A percentile compares a stretch with the other conserved stretches of the same genome.
Conservation (phyloP, 2,888 invertebrate species). For the Leptinotarsa haldemani region DNA sequence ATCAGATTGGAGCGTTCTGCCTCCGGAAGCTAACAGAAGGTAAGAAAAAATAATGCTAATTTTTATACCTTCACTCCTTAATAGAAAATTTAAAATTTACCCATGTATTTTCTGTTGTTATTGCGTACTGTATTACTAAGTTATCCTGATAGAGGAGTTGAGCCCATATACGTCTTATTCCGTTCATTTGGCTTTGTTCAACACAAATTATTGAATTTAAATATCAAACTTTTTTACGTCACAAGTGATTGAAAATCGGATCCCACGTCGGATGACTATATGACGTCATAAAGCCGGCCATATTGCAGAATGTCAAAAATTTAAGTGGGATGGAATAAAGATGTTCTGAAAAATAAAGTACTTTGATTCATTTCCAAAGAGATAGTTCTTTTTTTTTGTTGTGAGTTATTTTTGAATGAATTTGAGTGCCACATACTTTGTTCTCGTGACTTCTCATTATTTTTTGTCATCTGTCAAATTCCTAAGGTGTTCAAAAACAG, state of each 20-base stretch:
- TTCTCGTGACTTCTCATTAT: conserved; percentile 16
- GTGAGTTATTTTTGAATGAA: conserved; percentile 32
- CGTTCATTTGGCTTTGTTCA: conserved; percentile 2
- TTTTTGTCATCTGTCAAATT: conserved; percentile 57
- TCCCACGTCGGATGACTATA: conserved; percentile 36
- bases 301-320: conserved; percentile 59
- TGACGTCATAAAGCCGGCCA: conserved; percentile 59
- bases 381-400: not conserved
- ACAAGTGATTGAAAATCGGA: not conserved
- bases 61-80: not conserved
- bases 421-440: conserved; percentile 19
- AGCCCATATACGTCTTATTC: no score
- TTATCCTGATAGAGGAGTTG: no score
- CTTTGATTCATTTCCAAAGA: conserved; percentile 49
- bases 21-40: conserved; percentile 88
- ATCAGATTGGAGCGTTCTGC: conserved; percentile 87
- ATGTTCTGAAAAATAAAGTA: conserved; percentile 55
- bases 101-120: not conserved
- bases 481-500: conserved; percentile 56
- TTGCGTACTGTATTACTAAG: not conserved
- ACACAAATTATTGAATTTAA: conserved; percentile 1
- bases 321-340: conserved; percentile 42
- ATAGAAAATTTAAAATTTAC: not conserved
- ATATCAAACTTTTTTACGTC: conserved; percentile 12
- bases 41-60: conserved; percentile 60